Evolutionary conservation across 2,888 invertebrate species (phyloP), one percentile per base, ranked within the genome.

Genomic region (Copidosoma aretas): DNA sequence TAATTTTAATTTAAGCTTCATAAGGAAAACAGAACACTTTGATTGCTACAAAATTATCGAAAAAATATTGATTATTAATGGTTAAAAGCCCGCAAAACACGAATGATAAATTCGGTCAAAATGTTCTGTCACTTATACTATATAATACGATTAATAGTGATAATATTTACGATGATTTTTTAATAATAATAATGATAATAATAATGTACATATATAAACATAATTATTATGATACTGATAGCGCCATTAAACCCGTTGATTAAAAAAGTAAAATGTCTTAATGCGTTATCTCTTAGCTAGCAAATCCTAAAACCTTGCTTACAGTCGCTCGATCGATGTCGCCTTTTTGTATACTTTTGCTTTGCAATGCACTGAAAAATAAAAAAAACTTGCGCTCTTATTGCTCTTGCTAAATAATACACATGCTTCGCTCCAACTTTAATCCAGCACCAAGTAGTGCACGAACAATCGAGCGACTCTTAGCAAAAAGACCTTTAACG

Each of bases 401-500:
- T n/a, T n/a, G n/a, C n/a, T n/a, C n/a, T n/a, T n/a, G n/a, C n/a
- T n/a, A n/a, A n/a, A n/a, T n/a, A n/a, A n/a, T n/a, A n/a, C n/a
- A n/a, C n/a, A n/a, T n/a, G n/a, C n/a, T n/a, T n/a, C 8, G 32
- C 32, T 5, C 32, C 8, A 32, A 32, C 32, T 64, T 64, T n/a
- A 4, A 56, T 46, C 19, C n/a, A 60, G 60, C 62, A 32, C 57
- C n/a, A n/a, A n/a, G n/a, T n/a, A n/a, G n/a, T n/a, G n/a, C n/a
- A n/a, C 61, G 66, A 39, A 66, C 22, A 46, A 68, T 60, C 49
- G 54, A 67, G 67, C 66, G 60, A 69, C 49, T 71, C 49, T 51
- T 64, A 70, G 68, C 66, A 56, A 64, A 17, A 12, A 68, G 60
- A 70, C 74, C 61, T 74, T 75, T 73, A 79, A 77, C 78, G 75